Percentiles rank a stretch among this genome's conserved stretches.
Evolutionary conservation across 2,797 vertebrate species (phyloP).

Genomic region (Champsocephalus gunnari): DNA sequence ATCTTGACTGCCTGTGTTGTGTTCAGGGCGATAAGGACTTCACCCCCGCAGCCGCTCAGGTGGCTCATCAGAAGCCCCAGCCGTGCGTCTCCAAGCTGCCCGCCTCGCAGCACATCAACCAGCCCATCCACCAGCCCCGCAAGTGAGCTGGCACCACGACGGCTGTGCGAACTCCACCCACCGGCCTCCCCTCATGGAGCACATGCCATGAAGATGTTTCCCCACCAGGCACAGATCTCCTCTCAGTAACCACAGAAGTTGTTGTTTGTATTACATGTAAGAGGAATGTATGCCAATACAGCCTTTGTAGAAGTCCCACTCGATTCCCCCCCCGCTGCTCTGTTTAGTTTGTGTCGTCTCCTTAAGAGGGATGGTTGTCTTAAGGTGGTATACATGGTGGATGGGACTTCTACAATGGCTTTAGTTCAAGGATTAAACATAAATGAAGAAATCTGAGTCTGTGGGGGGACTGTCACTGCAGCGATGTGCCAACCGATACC

Average conservation of each 20-base stretch:
- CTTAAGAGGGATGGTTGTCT: conserved; percentile 36
- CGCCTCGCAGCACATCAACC: conserved; percentile 87
- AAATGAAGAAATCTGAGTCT: conserved; percentile 46
- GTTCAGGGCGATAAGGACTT: conserved; percentile 97
- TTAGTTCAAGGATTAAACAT: conserved; percentile 5
- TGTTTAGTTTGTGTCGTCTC: conserved; percentile 24
- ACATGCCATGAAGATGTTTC: conserved; percentile 59
- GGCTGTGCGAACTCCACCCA: conserved; percentile 45
- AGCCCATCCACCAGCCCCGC: conserved; percentile 98
- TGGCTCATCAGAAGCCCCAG: conserved; percentile 97
- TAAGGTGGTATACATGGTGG: conserved; percentile 40
- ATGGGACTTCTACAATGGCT: conserved; percentile 40
- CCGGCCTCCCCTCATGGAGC: conserved; percentile 61
- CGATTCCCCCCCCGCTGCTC: conserved; percentile 40
- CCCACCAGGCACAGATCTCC: conserved; percentile 62
- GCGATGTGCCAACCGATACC: conserved; percentile 15
- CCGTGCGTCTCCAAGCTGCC: conserved; percentile 92
- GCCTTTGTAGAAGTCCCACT: conserved; percentile 47
- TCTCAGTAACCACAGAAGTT: conserved; percentile 47
- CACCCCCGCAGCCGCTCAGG: conserved; percentile 96
- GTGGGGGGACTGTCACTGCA: conserved; percentile 18
- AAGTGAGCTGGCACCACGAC: conserved; percentile 86
- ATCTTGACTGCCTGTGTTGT: conserved; percentile 31
- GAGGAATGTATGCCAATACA: conserved; percentile 24
- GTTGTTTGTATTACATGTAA: conserved; percentile 33